A percentile compares a stretch with the other conserved stretches of the same genome.
These are phyloP conservation scores for Pseudorhiza aurosa DNA, from an alignment of 30 jellyfish, hydroid and myxozoan genomes.

Conservation along the genomic window DNA sequence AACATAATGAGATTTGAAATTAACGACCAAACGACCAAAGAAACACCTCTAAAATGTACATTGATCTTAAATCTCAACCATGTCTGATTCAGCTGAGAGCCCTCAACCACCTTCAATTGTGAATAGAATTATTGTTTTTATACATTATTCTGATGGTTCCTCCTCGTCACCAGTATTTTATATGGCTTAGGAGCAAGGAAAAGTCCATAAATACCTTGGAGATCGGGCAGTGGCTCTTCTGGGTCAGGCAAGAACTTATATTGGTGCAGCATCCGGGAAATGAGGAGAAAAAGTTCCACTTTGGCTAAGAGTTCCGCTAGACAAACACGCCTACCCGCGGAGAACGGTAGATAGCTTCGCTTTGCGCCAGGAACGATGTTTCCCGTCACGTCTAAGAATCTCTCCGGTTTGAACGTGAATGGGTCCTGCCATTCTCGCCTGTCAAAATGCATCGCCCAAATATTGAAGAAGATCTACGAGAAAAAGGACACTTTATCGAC, in stretches of 20 bases:
- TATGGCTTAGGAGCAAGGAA: conserved; percentile 81
- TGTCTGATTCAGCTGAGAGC: background rate
- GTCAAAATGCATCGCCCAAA: conserved; percentile 76
- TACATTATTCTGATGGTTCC: conserved; percentile 10
- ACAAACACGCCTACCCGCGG: conserved; percentile 88
- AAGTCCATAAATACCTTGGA: conserved; percentile 79
- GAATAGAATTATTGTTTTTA: background rate
- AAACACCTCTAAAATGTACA: too few species aligned
- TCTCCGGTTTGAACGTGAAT: conserved; percentile 63
- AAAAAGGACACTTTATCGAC: background rate
- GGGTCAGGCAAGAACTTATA: conserved; percentile 72
- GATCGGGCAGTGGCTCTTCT: conserved; percentile 74
- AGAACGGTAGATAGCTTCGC: conserved; percentile 74
- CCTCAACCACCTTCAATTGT: background rate
- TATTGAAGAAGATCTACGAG: conserved; percentile 67
- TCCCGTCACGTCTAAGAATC: conserved; percentile 73
- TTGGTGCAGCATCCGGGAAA: conserved; percentile 61
- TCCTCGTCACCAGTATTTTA: conserved; percentile 35
- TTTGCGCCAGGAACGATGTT: conserved; percentile 74
- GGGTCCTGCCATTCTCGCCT: conserved; percentile 80
- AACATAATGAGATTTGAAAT: too few species aligned
- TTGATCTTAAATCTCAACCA: too few species aligned
- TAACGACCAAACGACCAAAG: too few species aligned
- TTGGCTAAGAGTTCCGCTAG: conserved; percentile 84
- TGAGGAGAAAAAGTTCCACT: conserved; percentile 69